These are phyloP conservation scores for Helobdella robusta DNA, from an alignment of 2,888 invertebrate species.

Conservation along the genomic window DNA sequence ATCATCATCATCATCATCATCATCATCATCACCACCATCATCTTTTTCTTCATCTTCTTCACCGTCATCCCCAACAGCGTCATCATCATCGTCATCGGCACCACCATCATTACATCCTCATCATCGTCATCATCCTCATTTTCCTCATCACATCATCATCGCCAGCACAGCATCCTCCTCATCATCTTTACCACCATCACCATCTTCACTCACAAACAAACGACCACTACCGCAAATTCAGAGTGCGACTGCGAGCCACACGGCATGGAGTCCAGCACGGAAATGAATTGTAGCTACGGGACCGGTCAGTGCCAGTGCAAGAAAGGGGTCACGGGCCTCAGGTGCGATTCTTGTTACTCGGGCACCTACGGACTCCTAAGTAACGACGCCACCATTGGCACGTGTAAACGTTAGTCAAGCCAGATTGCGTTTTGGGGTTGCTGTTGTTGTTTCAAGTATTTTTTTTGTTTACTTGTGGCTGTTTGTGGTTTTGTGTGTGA, in stretches of 20 bases:
- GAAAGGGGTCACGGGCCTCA: constrained; percentile 32
- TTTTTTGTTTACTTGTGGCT: neutral
- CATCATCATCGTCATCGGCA: too few relatives aligned
- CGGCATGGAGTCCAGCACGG: neutral
- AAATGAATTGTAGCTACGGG: constrained; percentile 21
- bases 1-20: too few relatives aligned
- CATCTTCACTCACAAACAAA: neutral
- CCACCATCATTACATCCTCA: too few relatives aligned
- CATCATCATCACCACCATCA: too few relatives aligned
- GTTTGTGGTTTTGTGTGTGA: neutral
- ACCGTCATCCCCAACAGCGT: too few relatives aligned
- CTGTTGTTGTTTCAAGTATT: too few relatives aligned
- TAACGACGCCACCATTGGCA: constrained; percentile 25
- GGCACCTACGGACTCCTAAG: constrained; percentile 35
- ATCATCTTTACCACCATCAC: neutral
- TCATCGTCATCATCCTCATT: too few relatives aligned
- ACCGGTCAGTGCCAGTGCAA: constrained; percentile 38
- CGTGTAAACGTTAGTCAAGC: constrained; percentile 34
- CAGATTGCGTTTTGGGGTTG: too few relatives aligned
- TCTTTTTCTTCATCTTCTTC: too few relatives aligned
- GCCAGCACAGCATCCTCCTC: too few relatives aligned
- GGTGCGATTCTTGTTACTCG: constrained; percentile 36
- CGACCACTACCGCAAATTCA: neutral
- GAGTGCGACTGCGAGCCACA: neutral
- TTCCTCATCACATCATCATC: too few relatives aligned